Conservation (phyloP, 2,797 vertebrate genomes). For the Apogon talboti region DNA sequence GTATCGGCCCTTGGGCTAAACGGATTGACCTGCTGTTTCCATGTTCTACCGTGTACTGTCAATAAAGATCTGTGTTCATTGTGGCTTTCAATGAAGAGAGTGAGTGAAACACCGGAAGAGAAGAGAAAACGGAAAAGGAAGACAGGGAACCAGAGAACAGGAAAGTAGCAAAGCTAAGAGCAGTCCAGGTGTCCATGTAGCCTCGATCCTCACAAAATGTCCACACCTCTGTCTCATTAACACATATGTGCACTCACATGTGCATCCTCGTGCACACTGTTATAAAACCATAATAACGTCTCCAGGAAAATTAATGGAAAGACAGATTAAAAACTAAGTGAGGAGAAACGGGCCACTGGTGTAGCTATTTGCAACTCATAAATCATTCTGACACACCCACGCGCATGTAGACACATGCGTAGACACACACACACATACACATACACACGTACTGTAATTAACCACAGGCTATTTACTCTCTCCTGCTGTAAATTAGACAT, state of each 20-base stretch:
- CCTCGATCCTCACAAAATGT: slow-evolving; percentile 58
- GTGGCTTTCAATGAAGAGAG: slow-evolving; percentile 75
- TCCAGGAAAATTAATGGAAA: slow-evolving; percentile 87
- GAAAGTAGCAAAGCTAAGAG: slow-evolving; percentile 23
- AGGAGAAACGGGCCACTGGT: slow-evolving; percentile 87
- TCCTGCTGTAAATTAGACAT: slow-evolving; percentile 96
- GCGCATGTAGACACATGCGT: slow-evolving; percentile 73
- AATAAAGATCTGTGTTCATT: slow-evolving; percentile 84
- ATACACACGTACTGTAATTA: slow-evolving; percentile 83
- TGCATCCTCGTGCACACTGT: slow-evolving; percentile 70
- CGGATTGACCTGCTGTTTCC: slow-evolving; percentile 86
- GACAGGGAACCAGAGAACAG: slow-evolving; percentile 11
- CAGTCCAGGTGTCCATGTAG: slow-evolving; percentile 50
- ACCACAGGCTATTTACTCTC: slow-evolving; percentile 97
- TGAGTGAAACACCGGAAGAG: slow-evolving; percentile 65
- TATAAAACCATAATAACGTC: slow-evolving; percentile 86
- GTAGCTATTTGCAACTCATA: slow-evolving; percentile 86
- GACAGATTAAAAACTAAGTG: slow-evolving; percentile 90
- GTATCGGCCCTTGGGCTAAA: slow-evolving; percentile 86
- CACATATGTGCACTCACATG: slow-evolving; percentile 68
- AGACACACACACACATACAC: slow-evolving; percentile 47
- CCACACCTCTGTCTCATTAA: slow-evolving; percentile 76
- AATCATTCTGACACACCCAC: slow-evolving; percentile 85
- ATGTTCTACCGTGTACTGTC: slow-evolving; percentile 83
- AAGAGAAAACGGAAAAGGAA: slow-evolving; percentile 27